A percentile compares a stretch with the other conserved stretches of the same genome.
phyloP scores from a whole-genome alignment of 2,888 invertebrate genomes.

The Holacanthella duospinosa region DNA sequence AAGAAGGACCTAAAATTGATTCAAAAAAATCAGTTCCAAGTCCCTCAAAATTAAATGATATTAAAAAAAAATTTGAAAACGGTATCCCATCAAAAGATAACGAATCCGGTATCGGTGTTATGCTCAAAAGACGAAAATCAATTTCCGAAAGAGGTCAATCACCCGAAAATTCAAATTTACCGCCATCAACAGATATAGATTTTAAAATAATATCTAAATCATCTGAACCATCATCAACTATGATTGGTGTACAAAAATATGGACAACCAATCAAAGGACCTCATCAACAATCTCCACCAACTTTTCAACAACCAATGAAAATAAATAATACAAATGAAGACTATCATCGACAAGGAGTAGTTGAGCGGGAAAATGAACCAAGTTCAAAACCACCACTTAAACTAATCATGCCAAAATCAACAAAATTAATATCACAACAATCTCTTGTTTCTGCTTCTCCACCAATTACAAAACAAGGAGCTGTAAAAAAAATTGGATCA shows the following conservation, averaged over 20 bases:
- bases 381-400: neutral
- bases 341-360: too few species aligned
- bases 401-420: neutral
- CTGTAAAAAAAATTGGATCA: constrained; percentile 33
- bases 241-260: neutral
- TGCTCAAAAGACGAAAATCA: neutral
- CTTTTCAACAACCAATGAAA: neutral
- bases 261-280: constrained; percentile 23
- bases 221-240: neutral
- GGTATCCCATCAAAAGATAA: neutral
- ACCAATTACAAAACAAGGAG: constrained; percentile 25
- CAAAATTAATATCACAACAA: neutral
- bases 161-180: too few species aligned
- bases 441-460: neutral
- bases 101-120: neutral
- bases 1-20: constrained; percentile 8
- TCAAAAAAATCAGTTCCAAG: neutral
- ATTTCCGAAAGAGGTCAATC: neutral
- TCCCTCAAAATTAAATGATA: constrained; percentile 51
- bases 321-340: neutral
- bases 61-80: neutral
- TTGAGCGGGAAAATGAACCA: neutral
- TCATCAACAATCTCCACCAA: neutral
- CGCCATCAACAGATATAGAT: neutral
- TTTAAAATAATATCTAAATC: too few species aligned